These are phyloP conservation scores for Meloidogyne floridensis DNA, from an alignment of 1,140 invertebrate species.

Conservation along the genomic window DNA sequence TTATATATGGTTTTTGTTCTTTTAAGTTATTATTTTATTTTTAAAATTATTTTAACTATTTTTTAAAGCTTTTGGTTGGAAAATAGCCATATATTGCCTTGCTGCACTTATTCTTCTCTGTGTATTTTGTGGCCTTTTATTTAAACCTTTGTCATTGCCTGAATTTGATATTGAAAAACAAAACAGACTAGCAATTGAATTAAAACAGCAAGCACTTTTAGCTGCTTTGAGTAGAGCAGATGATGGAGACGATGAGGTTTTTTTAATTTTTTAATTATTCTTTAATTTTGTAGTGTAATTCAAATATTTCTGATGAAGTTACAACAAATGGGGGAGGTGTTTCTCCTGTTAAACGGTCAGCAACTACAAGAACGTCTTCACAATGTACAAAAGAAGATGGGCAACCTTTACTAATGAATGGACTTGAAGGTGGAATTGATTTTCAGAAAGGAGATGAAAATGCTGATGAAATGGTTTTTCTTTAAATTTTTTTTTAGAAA, in stretches of 20 bases:
- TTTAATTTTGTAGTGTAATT: slow-evolving; percentile 21
- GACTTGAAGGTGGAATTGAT: slow-evolving; percentile 17
- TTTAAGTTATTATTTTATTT: neutral
- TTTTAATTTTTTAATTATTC: neutral
- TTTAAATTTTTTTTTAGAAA: no score
- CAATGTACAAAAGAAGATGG: slow-evolving; percentile 46
- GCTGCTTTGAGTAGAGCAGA: slow-evolving; percentile 37
- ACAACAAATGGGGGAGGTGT: slow-evolving; percentile 18
- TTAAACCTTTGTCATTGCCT: slow-evolving; percentile 75
- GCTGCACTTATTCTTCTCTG: slow-evolving; percentile 89
- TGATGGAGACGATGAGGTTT: slow-evolving; percentile 25
- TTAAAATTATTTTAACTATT: slow-evolving; percentile 11
- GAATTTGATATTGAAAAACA: slow-evolving; percentile 40
- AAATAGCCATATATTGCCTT: slow-evolving; percentile 84
- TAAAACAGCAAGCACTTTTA: slow-evolving; percentile 45
- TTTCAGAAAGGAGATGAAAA: slow-evolving; percentile 10
- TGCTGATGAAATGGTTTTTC: slow-evolving; percentile 8
- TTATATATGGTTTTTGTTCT: neutral
- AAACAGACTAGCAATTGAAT: slow-evolving; percentile 30
- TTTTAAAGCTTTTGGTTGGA: slow-evolving; percentile 79
- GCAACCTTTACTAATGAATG: slow-evolving; percentile 42
- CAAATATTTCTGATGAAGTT: slow-evolving; percentile 19
- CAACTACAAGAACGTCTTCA: slow-evolving; percentile 36
- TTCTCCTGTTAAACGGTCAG: slow-evolving; percentile 22
- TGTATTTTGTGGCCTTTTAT: slow-evolving; percentile 86